Percentiles rank a stretch among this genome's conserved stretches.
phyloP scores from a whole-genome alignment of 92 coral and sea anemone genomes.

The Diadumene lineata region DNA sequence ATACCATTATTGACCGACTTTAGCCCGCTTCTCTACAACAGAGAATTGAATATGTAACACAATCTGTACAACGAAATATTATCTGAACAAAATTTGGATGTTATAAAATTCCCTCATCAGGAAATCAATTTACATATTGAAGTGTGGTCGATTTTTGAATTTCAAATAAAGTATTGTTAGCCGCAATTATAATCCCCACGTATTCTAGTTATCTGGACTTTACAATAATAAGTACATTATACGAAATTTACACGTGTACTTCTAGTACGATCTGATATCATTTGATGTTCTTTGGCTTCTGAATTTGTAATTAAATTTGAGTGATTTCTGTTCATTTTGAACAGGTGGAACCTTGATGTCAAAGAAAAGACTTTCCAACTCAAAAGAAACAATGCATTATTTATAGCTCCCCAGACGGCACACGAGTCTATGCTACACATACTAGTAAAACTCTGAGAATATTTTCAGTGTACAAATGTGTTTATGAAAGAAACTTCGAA shows the following conservation, averaged over 20 bases:
- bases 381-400: constrained; percentile 17
- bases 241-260: neutral
- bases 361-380: constrained; percentile 7
- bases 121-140: neutral
- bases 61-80: neutral
- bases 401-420: constrained; percentile 1
- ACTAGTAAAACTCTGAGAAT: neutral
- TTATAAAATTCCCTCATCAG: constrained; percentile 1
- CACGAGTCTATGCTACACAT: constrained; percentile 4
- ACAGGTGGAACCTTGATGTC: constrained; percentile 5
- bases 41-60: neutral
- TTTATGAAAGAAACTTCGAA: neutral
- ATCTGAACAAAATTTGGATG: neutral
- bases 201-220: constrained; percentile 2
- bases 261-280: neutral
- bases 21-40: neutral
- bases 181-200: constrained; percentile 16
- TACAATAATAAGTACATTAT: neutral
- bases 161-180: constrained; percentile 5
- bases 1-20: neutral
- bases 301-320: neutral
- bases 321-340: constrained; percentile 6
- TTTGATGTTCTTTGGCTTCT: constrained; percentile 3
- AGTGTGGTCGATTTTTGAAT: constrained; percentile 6
- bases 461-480: neutral